A percentile compares a stretch with the other conserved stretches of the same genome.
Conservation (phyloP, 2,113 vertebrate genomes). For the Antigone vipio region DNA sequence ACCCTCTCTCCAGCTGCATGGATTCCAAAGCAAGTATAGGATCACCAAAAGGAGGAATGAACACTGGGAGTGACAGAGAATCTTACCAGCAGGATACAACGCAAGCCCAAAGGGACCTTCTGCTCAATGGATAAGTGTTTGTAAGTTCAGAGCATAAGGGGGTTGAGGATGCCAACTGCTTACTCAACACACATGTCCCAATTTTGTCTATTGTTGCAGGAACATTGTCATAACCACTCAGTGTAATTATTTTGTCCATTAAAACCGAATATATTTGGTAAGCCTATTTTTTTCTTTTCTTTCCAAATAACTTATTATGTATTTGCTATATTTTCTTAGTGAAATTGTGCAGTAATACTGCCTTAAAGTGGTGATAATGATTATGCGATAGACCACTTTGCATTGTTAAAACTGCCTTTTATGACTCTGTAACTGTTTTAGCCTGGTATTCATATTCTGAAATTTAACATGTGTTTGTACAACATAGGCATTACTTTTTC, state of each 20-base stretch:
- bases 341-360: background rate
- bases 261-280: background rate
- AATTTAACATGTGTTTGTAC: background rate
- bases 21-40: background rate
- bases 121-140: background rate
- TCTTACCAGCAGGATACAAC: background rate
- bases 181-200: background rate
- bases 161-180: background rate
- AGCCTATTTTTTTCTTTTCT: background rate
- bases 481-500: background rate
- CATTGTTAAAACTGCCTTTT: background rate
- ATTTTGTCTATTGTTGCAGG: background rate
- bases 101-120: background rate
- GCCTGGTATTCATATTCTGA: background rate
- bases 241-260: background rate
- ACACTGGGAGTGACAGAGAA: background rate
- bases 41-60: background rate
- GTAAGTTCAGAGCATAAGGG: background rate
- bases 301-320: background rate
- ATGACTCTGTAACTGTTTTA: background rate
- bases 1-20: background rate
- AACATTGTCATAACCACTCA: background rate
- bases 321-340: background rate
- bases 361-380: background rate
- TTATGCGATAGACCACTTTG: background rate